Percentiles rank a stretch among this genome's conserved stretches.
Evolutionary conservation across 2,797 vertebrate species (phyloP).

Genomic region (Pelodytes ibericus): DNA sequence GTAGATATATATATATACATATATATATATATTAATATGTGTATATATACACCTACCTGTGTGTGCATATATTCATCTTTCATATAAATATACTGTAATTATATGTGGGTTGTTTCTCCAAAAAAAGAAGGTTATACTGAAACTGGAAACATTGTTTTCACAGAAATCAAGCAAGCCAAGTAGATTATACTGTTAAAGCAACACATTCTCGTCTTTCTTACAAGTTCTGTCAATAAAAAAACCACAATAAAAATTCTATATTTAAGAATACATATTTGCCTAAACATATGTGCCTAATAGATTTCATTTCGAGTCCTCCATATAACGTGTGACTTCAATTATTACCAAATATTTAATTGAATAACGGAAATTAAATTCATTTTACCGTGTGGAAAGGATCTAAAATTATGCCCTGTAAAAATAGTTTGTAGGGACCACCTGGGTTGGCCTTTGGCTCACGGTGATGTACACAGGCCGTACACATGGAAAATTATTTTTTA

Average conservation of each 20-base stretch:
- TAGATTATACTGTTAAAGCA: constrained; percentile 30
- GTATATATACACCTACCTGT: no score
- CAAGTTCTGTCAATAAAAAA: background rate
- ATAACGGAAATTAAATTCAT: constrained; percentile 70
- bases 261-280: constrained; percentile 68
- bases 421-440: constrained; percentile 73
- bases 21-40: no score
- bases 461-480: constrained; percentile 68
- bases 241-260: background rate
- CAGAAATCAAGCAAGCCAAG: constrained; percentile 7
- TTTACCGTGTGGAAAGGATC: constrained; percentile 70
- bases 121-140: constrained; percentile 3
- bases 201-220: constrained; percentile 20
- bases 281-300: constrained; percentile 68
- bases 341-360: constrained; percentile 78
- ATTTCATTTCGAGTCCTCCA: constrained; percentile 71
- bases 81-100: no score
- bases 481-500: constrained; percentile 71
- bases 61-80: no score
- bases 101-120: no score
- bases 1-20: no score
- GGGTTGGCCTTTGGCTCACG: constrained; percentile 69
- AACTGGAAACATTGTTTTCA: constrained; percentile 28
- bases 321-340: constrained; percentile 68
- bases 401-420: constrained; percentile 74